Conservation (phyloP, 2,113 vertebrate genomes). For the Phycodurus eques region DNA sequence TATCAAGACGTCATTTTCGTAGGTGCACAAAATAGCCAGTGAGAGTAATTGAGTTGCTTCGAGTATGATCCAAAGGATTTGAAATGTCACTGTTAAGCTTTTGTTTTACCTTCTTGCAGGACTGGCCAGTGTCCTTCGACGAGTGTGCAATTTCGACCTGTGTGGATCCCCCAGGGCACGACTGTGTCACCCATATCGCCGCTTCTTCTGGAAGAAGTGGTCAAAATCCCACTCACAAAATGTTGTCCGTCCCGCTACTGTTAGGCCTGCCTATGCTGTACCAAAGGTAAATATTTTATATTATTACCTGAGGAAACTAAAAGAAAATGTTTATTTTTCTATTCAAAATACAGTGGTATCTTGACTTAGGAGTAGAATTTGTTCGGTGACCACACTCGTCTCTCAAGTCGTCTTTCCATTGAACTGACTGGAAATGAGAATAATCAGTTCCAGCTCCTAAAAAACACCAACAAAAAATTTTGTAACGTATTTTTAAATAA, state of each 20-base stretch:
- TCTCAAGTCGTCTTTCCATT: too few species aligned
- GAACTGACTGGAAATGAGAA: too few species aligned
- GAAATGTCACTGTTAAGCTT: not conserved
- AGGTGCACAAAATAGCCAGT: too few species aligned
- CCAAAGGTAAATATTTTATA: constrained; percentile 61
- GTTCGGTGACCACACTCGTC: not conserved
- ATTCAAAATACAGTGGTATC: too few species aligned
- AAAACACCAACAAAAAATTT: too few species aligned
- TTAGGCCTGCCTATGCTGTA: constrained; percentile 66
- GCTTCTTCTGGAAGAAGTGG: constrained; percentile 75
- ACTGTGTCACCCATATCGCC: constrained; percentile 46
- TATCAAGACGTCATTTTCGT: too few species aligned
- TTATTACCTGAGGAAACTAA: not conserved
- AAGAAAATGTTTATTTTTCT: too few species aligned
- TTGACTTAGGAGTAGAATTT: not conserved
- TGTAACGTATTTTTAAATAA: too few species aligned
- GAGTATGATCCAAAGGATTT: not conserved
- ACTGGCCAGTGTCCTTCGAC: constrained; percentile 40
- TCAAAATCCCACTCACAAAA: constrained; percentile 47
- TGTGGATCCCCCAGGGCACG: constrained; percentile 10
- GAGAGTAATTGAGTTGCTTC: too few species aligned
- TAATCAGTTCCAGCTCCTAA: too few species aligned
- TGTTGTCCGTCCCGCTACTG: constrained; percentile 67
- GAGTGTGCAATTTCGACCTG: constrained; percentile 13
- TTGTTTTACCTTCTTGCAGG: constrained; percentile 28